These are phyloP conservation scores for Hydropsyche tenuis DNA, from an alignment of 1,140 invertebrate species.

Conservation along the genomic window DNA sequence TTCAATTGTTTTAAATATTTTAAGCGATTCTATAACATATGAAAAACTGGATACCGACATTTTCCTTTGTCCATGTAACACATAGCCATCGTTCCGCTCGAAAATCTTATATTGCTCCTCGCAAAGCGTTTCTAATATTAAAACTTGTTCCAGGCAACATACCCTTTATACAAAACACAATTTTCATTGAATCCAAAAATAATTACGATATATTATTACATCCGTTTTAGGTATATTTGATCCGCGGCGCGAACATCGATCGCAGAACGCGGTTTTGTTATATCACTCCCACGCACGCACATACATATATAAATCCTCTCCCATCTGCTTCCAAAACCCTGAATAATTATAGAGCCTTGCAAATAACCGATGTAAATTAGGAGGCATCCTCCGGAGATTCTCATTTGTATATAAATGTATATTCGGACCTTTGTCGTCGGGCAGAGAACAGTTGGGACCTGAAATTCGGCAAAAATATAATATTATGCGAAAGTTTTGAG, in stretches of 20 bases:
- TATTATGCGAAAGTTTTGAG: background rate
- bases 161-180: no score
- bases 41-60: no score
- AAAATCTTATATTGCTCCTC: no score
- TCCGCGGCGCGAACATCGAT: slow-evolving; percentile 14
- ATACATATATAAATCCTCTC: background rate
- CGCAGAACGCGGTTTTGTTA: slow-evolving; percentile 32
- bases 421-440: slow-evolving; percentile 36
- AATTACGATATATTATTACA: no score
- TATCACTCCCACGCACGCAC: slow-evolving; percentile 13
- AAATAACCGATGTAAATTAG: slow-evolving; percentile 50
- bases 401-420: slow-evolving; percentile 44
- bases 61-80: no score
- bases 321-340: slow-evolving; percentile 39
- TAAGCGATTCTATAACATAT: no score
- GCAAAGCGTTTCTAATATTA: no score
- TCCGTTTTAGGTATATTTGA: background rate
- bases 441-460: slow-evolving; percentile 20
- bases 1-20: no score
- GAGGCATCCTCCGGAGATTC: slow-evolving; percentile 36
- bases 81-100: no score
- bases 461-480: background rate
- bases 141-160: no score
- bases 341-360: slow-evolving; percentile 47
- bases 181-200: no score